Base-by-base conservation (phyloP, 2,113 vertebrate genomes). In the Rattus rattus region DNA sequence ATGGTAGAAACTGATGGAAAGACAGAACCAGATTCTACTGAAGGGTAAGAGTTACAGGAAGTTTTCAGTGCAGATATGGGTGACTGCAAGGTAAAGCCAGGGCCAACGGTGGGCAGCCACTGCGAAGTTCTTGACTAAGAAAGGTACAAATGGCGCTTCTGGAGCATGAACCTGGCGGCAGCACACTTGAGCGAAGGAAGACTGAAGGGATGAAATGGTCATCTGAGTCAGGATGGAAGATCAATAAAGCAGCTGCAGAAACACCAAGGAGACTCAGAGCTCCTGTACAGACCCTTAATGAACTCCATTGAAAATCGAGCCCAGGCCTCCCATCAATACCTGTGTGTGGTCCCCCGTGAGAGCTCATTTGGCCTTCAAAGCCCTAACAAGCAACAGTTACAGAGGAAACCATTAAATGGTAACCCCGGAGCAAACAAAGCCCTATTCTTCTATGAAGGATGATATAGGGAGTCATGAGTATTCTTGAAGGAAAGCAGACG, bases 331-430 rank as follows among this genome's bases (percentile, higher is more conserved):
- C 19, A 69, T 89, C 75, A n/a, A 54, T 63, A 79, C 17, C 26
- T 72, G 72, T 79, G 76, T 73, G 54, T 54, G 4, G 17, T 20
- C 30, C 89, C 20, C 61, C 28, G 86, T 63, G 43, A 91, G 81
- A 80, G 54, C 17, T 75, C 59, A 67, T 61, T 87, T 95, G 73
- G 43, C 47, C 49, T 92, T 91, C 52, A 54, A 88, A 96, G 73
- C 85, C 47, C 70, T 73, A 39, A 20, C 30, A 47, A 33, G 47
- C 16, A 43, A 72, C 59, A 80, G 61, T 52, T 89, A 47, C 26
- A 75, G 4, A 79, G 79, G 16, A 14, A 59, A 75, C 49, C 49
- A 52, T 65, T 70, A 69, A 69, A 5, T 19, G 65, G 47, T 84
- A 8, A 69, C 65, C 80, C 90, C 1, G 39, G n/a, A 93, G 4